Evolutionary conservation across 2,888 invertebrate species (phyloP).

Genomic region (Miltochrista miniata): DNA sequence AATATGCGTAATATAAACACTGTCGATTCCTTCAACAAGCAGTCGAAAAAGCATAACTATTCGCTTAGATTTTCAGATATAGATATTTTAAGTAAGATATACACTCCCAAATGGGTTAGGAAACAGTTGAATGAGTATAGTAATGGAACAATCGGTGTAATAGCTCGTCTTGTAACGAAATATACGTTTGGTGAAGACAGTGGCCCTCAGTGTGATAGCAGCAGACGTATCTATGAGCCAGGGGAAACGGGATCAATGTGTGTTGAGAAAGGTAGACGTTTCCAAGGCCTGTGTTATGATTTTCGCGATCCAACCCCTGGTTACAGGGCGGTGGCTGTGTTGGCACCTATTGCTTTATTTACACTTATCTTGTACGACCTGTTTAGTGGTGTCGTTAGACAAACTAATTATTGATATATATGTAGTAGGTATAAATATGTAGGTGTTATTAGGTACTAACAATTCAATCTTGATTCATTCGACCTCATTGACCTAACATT

Average conservation of each 20-base stretch:
- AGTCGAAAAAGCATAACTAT: conserved; percentile 12
- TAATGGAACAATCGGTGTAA: conserved; percentile 58
- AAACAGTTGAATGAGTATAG: conserved; percentile 24
- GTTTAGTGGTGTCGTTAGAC: conserved; percentile 72
- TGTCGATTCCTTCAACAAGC: not conserved
- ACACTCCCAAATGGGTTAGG: conserved; percentile 50
- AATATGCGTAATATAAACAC: conserved; percentile 23
- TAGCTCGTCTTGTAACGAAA: conserved; percentile 62
- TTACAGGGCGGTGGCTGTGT: conserved; percentile 66
- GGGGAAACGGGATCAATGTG: conserved; percentile 64
- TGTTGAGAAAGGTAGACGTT: conserved; percentile 58
- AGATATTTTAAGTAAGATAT: conserved; percentile 51
- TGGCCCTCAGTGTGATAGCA: conserved; percentile 57
- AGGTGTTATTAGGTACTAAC: not conserved
- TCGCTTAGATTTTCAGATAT: conserved; percentile 44
- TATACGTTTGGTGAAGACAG: conserved; percentile 58
- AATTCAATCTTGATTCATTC: too few relatives aligned
- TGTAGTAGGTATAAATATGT: not conserved
- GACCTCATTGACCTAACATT: too few relatives aligned
- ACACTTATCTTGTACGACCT: conserved; percentile 71
- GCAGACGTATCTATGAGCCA: conserved; percentile 55
- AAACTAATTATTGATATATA: conserved; percentile 57
- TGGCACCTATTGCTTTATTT: conserved; percentile 68
- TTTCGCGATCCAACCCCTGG: conserved; percentile 67
- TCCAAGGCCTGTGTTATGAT: conserved; percentile 62